A percentile compares a stretch with the other conserved stretches of the same genome.
phyloP scores from a whole-genome alignment of 2,888 invertebrate genomes.

The Meiosimyza decipiens region DNA sequence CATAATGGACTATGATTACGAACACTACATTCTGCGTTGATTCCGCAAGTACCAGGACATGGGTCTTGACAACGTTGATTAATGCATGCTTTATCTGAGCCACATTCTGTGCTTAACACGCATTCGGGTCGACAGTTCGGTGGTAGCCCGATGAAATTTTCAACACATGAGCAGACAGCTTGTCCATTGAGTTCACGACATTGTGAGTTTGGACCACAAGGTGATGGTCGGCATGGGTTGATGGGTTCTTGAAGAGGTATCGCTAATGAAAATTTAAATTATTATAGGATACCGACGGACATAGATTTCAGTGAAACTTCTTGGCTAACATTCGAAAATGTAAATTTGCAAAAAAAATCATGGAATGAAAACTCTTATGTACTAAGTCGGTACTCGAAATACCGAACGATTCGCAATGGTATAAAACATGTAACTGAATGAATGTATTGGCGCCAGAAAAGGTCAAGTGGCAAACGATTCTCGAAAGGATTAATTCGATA shows the following conservation, averaged over 20 bases:
- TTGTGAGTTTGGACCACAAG: slow-evolving; percentile 76
- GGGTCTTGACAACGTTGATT: slow-evolving; percentile 76
- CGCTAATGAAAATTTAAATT: slow-evolving; percentile 36
- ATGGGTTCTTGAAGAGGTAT: slow-evolving; percentile 50
- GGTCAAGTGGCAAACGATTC: no score
- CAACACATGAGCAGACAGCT: slow-evolving; percentile 74
- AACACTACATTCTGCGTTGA: slow-evolving; percentile 77
- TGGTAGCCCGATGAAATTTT: slow-evolving; percentile 73
- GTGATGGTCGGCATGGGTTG: slow-evolving; percentile 72
- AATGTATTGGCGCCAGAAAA: no score
- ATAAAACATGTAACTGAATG: no score
- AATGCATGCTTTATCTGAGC: slow-evolving; percentile 73
- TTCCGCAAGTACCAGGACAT: slow-evolving; percentile 72
- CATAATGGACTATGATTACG: slow-evolving; percentile 84
- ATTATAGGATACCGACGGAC: background rate
- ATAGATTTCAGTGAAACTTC: background rate
- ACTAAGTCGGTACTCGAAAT: no score
- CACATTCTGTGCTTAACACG: slow-evolving; percentile 74
- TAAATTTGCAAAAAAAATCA: no score
- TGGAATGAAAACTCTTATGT: no score
- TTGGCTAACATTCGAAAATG: no score
- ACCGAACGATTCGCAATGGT: no score
- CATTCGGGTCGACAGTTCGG: slow-evolving; percentile 80
- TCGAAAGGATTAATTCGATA: no score
- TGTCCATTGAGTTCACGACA: slow-evolving; percentile 73